Conservation (phyloP, 2,888 invertebrate species). For the Leptinotarsa peninsularis region DNA sequence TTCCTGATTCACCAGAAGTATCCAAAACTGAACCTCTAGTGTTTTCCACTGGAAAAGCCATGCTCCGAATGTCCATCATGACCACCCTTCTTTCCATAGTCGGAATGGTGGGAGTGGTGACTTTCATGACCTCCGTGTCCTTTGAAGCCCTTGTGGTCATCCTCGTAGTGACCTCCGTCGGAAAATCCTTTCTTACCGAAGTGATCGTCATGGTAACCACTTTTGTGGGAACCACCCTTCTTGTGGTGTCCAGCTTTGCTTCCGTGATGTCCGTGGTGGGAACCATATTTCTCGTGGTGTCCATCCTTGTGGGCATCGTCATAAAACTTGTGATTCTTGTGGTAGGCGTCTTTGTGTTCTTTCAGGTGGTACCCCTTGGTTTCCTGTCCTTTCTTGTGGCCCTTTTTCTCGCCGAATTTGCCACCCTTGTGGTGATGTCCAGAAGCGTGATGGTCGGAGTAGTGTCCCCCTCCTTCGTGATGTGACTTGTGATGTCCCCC, state of each 20-base stretch:
- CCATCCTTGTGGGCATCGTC: conserved; percentile 89
- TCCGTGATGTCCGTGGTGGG: conserved; percentile 82
- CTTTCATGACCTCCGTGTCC: conserved; percentile 84
- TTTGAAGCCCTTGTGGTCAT: conserved; percentile 85
- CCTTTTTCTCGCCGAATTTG: conserved; percentile 84
- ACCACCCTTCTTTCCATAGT: conserved; percentile 83
- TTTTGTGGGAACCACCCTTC: conserved; percentile 84
- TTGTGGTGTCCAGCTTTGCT: conserved; percentile 84
- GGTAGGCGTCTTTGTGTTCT: conserved; percentile 87
- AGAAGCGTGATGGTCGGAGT: conserved; percentile 82
- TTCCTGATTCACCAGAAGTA: not conserved
- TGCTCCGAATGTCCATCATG: conserved; percentile 82
- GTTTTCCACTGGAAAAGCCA: conserved; percentile 68
- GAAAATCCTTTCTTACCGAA: conserved; percentile 87
- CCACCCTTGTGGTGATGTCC: conserved; percentile 84
- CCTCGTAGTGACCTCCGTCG: conserved; percentile 85
- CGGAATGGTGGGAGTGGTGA: conserved; percentile 81
- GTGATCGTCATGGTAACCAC: conserved; percentile 83
- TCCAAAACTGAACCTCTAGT: conserved; percentile 6
- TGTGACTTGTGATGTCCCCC: conserved; percentile 85
- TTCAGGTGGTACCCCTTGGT: conserved; percentile 87
- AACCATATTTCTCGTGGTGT: conserved; percentile 84
- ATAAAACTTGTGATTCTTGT: conserved; percentile 90
- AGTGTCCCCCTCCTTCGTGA: conserved; percentile 80
- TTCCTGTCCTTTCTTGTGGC: conserved; percentile 87